phyloP scores from a whole-genome alignment of 2,797 vertebrate species.

The Sebastolobus altivelis region DNA sequence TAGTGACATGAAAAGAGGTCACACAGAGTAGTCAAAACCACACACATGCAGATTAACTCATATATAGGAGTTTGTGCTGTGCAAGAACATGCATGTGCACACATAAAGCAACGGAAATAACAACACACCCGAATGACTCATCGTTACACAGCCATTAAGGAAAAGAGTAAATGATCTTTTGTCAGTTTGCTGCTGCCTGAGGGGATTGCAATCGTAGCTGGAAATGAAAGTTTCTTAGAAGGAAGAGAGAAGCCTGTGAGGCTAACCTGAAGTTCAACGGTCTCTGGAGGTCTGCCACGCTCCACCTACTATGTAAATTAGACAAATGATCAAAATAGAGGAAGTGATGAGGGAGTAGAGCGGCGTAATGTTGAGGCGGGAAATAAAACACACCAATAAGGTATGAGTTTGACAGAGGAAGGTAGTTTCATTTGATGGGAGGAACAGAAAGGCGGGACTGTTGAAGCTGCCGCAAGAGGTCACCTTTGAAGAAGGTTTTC shows the following conservation, averaged over 20 bases:
- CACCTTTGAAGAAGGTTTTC: conserved; percentile 12
- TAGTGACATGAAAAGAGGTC: neutral
- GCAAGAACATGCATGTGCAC: neutral
- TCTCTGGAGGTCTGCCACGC: neutral
- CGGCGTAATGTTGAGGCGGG: conserved; percentile 3
- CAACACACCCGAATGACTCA: conserved; percentile 46
- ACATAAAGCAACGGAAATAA: conserved; percentile 5
- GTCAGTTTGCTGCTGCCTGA: conserved; percentile 16
- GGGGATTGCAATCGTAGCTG: neutral
- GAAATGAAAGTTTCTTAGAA: conserved; percentile 18
- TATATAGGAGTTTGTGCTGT: neutral
- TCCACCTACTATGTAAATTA: conserved; percentile 18
- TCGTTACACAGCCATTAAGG: neutral
- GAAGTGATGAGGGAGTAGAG: neutral
- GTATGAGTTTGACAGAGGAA: neutral
- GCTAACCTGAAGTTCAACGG: neutral
- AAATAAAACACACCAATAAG: neutral
- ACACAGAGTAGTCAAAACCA: neutral
- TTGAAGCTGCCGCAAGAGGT: conserved; percentile 10
- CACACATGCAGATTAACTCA: neutral
- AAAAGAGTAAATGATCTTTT: conserved; percentile 25
- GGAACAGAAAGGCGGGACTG: neutral
- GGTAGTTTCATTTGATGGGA: conserved; percentile 7
- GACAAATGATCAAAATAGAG: neutral
- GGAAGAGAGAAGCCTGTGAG: conserved; percentile 2